Base-by-base conservation (phyloP, 2,797 vertebrate species). In the Podargus strigoides region DNA sequence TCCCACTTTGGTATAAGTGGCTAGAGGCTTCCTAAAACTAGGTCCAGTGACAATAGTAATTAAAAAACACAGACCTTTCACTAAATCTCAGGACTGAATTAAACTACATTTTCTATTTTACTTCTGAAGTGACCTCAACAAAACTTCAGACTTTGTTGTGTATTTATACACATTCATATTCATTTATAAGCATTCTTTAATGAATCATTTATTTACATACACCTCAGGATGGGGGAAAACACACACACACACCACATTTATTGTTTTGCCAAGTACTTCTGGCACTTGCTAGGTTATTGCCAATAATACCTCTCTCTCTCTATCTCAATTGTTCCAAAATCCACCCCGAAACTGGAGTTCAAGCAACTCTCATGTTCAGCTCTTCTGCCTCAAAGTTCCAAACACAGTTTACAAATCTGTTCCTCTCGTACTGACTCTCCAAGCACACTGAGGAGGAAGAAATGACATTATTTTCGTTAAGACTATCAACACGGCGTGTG, bases 171-270 rank as follows among this genome's bases (percentile, higher is more conserved):
- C 22, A 49, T 53, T 58, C 3, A 32, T 22, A 53, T 24, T 82
- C 1, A 67, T 55, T 73, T 41, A 64, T 22, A 42, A 0, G 2
- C 15, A 18, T 22, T 26, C 4, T 88, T 73, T 66, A 80, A 27
- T 14, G 6, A 67, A 72, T 72, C 17, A 15, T 39, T 78, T 47
- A 36, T 22, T 81, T 55, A 50, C 15, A 26, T 27, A 42, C n/a
- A 81, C 22, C 18, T 34, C 10, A 8, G 28, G 34, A 85, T 28
- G 28, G 66, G 12, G 55, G 10, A 47, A 78, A 76, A 50, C 18
- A 60, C 0, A 3, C n/a, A 3, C n/a, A 47, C 23, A 11, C 5
- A 8, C 5, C 17, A 23, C 12, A 24, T 66, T 50, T 58, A 49
- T 7, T 90, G 47, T 37, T 83, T 16, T 46, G 42, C 26, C 39